These are phyloP conservation scores for Siphamia tubifer DNA, from an alignment of 2,113 vertebrate genomes.

Conservation along the genomic window DNA sequence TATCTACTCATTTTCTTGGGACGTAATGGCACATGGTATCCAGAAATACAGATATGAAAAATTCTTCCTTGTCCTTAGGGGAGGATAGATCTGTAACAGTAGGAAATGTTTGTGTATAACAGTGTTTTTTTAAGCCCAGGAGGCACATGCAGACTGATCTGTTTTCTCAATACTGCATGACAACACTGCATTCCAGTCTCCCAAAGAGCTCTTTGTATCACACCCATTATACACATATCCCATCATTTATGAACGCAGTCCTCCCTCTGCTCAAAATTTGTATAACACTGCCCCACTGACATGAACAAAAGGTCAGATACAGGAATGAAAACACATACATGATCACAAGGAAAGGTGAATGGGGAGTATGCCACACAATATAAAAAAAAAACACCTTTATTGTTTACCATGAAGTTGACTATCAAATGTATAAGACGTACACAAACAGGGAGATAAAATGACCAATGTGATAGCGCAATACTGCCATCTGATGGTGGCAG, in stretches of 20 bases:
- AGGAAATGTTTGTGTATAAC: slow-evolving; percentile 48
- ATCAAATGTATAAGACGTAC: neutral
- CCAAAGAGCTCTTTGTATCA: slow-evolving; percentile 70
- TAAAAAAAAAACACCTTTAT: neutral
- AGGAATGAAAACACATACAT: neutral
- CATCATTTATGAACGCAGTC: slow-evolving; percentile 15
- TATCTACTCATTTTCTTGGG: slow-evolving; percentile 19
- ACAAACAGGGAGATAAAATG: neutral
- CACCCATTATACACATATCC: slow-evolving; percentile 20
- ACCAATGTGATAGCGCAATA: slow-evolving; percentile 38
- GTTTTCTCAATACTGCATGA: slow-evolving; percentile 51
- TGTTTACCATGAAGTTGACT: neutral
- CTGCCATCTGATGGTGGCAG: slow-evolving; percentile 66
- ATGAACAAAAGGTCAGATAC: slow-evolving; percentile 23
- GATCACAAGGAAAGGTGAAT: neutral
- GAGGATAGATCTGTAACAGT: slow-evolving; percentile 23
- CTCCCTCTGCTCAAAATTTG: slow-evolving; percentile 47
- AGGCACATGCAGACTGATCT: slow-evolving; percentile 37
- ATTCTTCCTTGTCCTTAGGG: neutral
- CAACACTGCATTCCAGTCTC: slow-evolving; percentile 64
- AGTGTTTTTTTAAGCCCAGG: slow-evolving; percentile 36
- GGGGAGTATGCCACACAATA: neutral
- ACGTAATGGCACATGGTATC: neutral
- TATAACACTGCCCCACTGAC: slow-evolving; percentile 60
- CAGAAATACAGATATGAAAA: slow-evolving; percentile 26